A percentile compares a stretch with the other conserved stretches of the same genome.
These are phyloP conservation scores for Cossypha caffra DNA, from an alignment of 2,797 vertebrate genomes.

Conservation along the genomic window DNA sequence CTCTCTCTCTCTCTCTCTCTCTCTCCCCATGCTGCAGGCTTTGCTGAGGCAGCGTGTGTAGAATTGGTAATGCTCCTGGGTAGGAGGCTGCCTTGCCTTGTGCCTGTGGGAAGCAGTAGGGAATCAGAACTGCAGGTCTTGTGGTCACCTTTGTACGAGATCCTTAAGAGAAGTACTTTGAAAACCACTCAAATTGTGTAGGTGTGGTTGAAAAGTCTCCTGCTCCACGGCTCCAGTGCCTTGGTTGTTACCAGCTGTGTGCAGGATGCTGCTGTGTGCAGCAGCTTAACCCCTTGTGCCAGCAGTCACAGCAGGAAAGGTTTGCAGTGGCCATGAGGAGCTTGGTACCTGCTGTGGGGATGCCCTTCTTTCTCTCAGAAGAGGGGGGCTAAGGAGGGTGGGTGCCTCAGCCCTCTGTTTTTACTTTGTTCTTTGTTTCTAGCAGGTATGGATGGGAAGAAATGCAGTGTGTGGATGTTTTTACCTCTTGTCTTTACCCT, in stretches of 20 bases:
- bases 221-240: background rate
- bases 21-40: background rate
- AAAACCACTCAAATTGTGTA: background rate
- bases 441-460: conserved; percentile 81
- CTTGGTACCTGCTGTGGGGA: background rate
- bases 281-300: background rate
- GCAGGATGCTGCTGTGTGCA: background rate
- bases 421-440: conserved; percentile 35
- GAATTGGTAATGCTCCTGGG: background rate
- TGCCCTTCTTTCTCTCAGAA: background rate
- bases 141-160: background rate
- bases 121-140: background rate
- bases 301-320: background rate
- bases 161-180: background rate
- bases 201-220: background rate
- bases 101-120: background rate
- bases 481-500: conserved; percentile 85
- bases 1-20: background rate
- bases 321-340: background rate
- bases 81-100: background rate
- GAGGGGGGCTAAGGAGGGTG: fast-evolving
- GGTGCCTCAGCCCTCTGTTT: background rate
- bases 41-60: background rate
- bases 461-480: conserved; percentile 87
- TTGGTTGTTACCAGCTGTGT: background rate